Percentiles rank a stretch among this genome's conserved stretches.
Evolutionary conservation across 1,140 invertebrate genomes (phyloP).

Genomic region (Papilio aristodemus): DNA sequence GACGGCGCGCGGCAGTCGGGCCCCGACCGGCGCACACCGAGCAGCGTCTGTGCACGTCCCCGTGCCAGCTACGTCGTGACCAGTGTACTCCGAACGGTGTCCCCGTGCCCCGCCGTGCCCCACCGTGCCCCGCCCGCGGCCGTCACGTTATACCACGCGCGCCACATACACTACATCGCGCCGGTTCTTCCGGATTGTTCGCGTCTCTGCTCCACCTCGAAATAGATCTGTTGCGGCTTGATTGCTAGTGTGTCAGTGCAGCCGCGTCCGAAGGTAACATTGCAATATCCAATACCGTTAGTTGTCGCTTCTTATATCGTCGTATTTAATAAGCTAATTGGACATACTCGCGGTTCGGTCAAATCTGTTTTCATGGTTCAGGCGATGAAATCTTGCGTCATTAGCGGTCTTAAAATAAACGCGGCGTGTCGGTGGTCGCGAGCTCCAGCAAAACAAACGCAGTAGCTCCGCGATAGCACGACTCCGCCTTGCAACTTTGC

Average conservation of each 20-base stretch:
- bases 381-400: neutral
- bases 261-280: neutral
- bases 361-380: neutral
- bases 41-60: neutral
- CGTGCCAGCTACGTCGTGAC: neutral
- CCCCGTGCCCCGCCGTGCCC: neutral
- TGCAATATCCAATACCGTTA: neutral
- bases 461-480: neutral
- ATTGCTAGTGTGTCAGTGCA: neutral
- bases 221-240: neutral
- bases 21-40: neutral
- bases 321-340: neutral
- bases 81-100: neutral
- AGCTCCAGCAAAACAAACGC: constrained; percentile 17
- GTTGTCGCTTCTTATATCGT: neutral
- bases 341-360: neutral
- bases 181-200: neutral
- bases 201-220: neutral
- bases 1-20: neutral
- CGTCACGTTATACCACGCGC: too few relatives aligned
- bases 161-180: too few relatives aligned
- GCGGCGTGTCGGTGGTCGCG: neutral
- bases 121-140: neutral
- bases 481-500: neutral
- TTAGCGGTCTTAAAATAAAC: neutral